These are phyloP conservation scores for Bolborhynchus lineola DNA, from an alignment of 2,113 vertebrate genomes.

Conservation along the genomic window DNA sequence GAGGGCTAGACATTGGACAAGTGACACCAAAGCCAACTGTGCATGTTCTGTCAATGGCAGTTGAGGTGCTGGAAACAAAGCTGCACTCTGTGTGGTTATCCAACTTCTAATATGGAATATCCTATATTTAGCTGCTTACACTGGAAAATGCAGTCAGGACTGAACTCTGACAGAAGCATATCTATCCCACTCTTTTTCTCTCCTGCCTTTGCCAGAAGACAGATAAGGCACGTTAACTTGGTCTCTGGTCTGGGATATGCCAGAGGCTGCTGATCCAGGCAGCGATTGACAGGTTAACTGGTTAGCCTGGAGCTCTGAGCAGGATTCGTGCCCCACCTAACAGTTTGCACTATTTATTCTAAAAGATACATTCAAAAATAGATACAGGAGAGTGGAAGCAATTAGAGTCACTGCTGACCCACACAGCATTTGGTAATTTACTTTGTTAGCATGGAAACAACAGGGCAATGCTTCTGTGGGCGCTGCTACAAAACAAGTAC, in stretches of 20 bases:
- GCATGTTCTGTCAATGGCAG: neutral
- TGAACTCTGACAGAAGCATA: neutral
- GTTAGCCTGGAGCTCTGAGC: neutral
- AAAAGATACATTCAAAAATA: neutral
- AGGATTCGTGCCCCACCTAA: neutral
- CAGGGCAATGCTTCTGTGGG: neutral
- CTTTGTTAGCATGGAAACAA: neutral
- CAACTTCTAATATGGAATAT: neutral
- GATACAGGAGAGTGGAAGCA: neutral
- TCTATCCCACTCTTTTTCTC: neutral
- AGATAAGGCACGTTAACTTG: neutral
- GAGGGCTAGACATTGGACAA: neutral
- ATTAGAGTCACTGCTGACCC: neutral
- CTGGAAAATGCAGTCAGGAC: neutral
- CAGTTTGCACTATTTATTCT: neutral
- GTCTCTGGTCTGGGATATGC: neutral
- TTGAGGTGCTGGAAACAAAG: neutral
- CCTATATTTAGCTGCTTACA: constrained; percentile 22
- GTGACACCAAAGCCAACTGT: neutral
- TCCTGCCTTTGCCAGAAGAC: neutral
- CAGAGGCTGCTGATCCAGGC: neutral
- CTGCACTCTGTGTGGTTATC: neutral
- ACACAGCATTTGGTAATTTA: neutral
- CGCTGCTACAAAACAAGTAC: neutral
- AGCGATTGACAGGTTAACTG: neutral